Evolutionary conservation across 2,113 vertebrate species (phyloP).

Genomic region (Silurus meridionalis): DNA sequence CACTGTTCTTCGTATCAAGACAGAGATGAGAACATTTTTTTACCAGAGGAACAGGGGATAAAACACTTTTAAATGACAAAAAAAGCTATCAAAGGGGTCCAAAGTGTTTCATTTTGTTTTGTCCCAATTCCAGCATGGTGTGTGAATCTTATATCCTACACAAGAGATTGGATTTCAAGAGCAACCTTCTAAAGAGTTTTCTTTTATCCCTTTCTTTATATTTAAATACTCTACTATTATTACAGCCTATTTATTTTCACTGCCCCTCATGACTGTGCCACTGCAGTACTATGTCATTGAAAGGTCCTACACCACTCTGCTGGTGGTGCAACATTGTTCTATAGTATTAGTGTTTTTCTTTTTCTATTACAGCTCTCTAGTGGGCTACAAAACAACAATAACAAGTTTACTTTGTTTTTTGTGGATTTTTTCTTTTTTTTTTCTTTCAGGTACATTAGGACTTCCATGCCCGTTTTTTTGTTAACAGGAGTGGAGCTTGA

Average conservation of each 20-base stretch:
- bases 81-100: background rate
- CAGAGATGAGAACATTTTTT: too few relatives aligned
- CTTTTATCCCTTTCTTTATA: background rate
- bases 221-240: background rate
- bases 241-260: background rate
- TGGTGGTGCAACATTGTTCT: background rate
- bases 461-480: too few relatives aligned
- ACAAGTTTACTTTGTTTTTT: too few relatives aligned
- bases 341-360: background rate
- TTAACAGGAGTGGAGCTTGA: too few relatives aligned
- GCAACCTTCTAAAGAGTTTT: background rate
- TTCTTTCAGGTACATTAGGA: background rate
- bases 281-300: background rate
- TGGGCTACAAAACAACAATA: background rate
- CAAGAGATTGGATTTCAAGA: background rate
- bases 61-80: too few relatives aligned
- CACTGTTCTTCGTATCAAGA: too few relatives aligned
- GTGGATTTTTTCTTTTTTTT: too few relatives aligned
- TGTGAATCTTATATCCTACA: conserved; percentile 8
- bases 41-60: too few relatives aligned
- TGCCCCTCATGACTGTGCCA: background rate
- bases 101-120: background rate
- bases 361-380: background rate
- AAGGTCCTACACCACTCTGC: background rate
- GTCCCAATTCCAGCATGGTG: background rate